phyloP scores from a whole-genome alignment of 2,888 invertebrate genomes.

The Nomada goodeniana region DNA sequence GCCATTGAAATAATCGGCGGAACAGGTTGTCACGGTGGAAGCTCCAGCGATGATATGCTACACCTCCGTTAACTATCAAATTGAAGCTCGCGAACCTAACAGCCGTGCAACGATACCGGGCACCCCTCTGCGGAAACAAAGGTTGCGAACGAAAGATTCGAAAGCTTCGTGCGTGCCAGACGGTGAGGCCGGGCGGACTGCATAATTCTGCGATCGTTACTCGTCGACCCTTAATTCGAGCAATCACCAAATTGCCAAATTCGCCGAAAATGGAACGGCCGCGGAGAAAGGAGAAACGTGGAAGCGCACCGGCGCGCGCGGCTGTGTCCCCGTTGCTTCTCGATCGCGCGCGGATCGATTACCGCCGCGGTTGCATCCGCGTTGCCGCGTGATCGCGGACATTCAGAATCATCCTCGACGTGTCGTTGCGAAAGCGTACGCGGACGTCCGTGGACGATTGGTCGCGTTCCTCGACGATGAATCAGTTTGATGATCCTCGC shows the following conservation, averaged over 20 bases:
- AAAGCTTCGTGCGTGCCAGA: slow-evolving; percentile 56
- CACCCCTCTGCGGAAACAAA: slow-evolving; percentile 47
- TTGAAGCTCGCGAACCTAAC: slow-evolving; percentile 24
- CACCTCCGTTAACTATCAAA: slow-evolving; percentile 13
- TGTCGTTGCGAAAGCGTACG: slow-evolving; percentile 51
- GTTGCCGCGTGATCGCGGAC: slow-evolving; percentile 48
- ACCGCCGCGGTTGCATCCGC: slow-evolving; percentile 38
- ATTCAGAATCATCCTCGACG: slow-evolving; percentile 62
- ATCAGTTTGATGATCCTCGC: slow-evolving; percentile 44
- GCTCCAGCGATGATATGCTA: neutral
- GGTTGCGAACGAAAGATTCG: slow-evolving; percentile 61
- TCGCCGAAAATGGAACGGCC: neutral
- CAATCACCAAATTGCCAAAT: slow-evolving; percentile 22
- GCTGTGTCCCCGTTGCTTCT: slow-evolving; percentile 45
- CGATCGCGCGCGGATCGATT: slow-evolving; percentile 46
- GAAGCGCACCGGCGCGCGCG: slow-evolving; percentile 48
- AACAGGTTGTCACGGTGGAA: neutral
- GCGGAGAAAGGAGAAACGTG: slow-evolving; percentile 21
- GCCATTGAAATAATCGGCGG: neutral
- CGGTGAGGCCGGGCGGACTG: slow-evolving; percentile 7
- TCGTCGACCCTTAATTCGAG: slow-evolving; percentile 54
- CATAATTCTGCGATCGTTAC: slow-evolving; percentile 55
- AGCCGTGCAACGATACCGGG: slow-evolving; percentile 33
- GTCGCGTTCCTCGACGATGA: slow-evolving; percentile 47
- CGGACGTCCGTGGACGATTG: slow-evolving; percentile 37